phyloP scores from a whole-genome alignment of 2,888 invertebrate species.

The Luffia ferchaultella region DNA sequence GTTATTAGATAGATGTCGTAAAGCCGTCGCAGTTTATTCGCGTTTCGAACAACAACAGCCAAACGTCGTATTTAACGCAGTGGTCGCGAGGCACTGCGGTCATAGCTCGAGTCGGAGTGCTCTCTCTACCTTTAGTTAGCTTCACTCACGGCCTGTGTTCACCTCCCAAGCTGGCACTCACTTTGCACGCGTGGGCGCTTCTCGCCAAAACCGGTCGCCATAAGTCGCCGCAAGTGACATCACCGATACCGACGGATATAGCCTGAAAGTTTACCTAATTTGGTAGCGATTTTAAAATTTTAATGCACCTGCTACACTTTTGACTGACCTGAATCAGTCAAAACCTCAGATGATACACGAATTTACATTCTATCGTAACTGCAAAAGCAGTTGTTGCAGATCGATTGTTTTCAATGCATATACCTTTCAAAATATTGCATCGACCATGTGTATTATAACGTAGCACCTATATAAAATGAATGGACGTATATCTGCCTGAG shows the following conservation, averaged over 20 bases:
- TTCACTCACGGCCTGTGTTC: not conserved
- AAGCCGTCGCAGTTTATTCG: not conserved
- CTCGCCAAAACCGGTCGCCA: slow-evolving; percentile 55
- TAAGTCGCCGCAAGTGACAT: slow-evolving; percentile 28
- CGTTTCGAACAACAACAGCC: slow-evolving; percentile 54
- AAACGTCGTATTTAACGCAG: slow-evolving; percentile 38
- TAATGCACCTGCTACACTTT: too few species aligned
- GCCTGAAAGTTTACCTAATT: not conserved
- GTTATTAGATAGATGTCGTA: too few species aligned
- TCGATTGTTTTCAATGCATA: too few species aligned
- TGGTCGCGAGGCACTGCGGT: slow-evolving; percentile 61
- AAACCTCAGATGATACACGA: too few species aligned
- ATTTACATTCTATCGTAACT: too few species aligned
- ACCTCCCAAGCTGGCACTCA: not conserved
- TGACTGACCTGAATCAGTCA: too few species aligned
- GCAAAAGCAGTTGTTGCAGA: too few species aligned
- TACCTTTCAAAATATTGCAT: too few species aligned
- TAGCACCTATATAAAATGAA: too few species aligned
- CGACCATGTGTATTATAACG: too few species aligned
- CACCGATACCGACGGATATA: slow-evolving; percentile 1
- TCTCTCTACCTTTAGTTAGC: not conserved
- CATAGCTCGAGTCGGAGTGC: slow-evolving; percentile 29
- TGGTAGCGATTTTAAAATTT: not conserved
- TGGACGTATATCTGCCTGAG: too few species aligned
- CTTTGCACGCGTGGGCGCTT: slow-evolving; percentile 32